Evolutionary conservation across 2,888 invertebrate species (phyloP), one percentile per base, ranked within the genome.

Genomic region (Germaria angustata): DNA sequence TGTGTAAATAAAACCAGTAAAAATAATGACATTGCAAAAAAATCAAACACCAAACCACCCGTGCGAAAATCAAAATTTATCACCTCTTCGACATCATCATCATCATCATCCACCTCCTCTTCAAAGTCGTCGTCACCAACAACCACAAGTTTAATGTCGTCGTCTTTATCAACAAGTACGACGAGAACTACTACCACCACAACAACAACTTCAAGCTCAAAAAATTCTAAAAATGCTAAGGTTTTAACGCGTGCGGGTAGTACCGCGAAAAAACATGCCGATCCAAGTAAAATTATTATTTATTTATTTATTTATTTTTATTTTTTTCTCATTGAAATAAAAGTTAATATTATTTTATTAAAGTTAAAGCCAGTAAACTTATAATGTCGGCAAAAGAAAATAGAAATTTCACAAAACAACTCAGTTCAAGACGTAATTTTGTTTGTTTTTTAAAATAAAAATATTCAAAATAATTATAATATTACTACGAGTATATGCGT

Each of bases 281-380:
- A 91, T 88, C 88, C 90, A 91, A 91, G 90, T 90, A 90, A 81
- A 66, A n/a, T n/a, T n/a, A n/a, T n/a, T n/a, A n/a, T n/a, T n/a
- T n/a, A n/a, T n/a, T n/a, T n/a, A n/a, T n/a, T n/a, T n/a, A n/a
- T n/a, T n/a, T n/a, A n/a, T n/a, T n/a, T n/a, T 59, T 13, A 20
- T 2, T 28, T 39, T 24, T 8, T 24, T 20, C n/a, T 11, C 2
- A 9, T 17, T n/a, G n/a, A n/a, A n/a, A 28, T 17, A 13, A 20
- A 46, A 63, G 0, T 41, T n/a, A 5, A 28, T 24, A 41, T 2
- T 32, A 28, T 4, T 49, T 11, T 22, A 20, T 44, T 55, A 28
- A 46, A 71, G 34, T 46, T 53, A 4, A 15, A 15, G 36, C 22
- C 57, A 59, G 36, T 34, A 46, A n/a, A n/a, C n/a, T n/a, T n/a